Conservation (phyloP, 1,140 invertebrate genomes). For the Copidosoma floridanum region DNA sequence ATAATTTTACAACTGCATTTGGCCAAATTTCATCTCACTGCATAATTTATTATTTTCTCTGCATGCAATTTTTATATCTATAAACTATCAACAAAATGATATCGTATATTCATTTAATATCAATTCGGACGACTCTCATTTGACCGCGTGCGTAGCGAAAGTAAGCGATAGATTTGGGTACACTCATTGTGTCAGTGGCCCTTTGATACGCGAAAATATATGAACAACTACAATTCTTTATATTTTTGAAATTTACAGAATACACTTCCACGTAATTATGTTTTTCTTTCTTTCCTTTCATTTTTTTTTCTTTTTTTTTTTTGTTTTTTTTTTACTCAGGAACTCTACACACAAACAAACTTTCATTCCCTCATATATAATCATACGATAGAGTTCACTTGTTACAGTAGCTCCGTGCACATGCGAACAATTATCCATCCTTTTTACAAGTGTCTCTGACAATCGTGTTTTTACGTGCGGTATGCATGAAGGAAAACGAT, state of each 20-base stretch:
- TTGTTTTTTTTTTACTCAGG: slow-evolving; percentile 8
- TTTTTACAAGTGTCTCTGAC: neutral
- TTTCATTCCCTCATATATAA: neutral
- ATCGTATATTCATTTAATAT: too few species aligned
- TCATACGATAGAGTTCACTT: slow-evolving; percentile 4
- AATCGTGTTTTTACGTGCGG: neutral
- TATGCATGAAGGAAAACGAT: neutral
- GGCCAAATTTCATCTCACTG: too few species aligned
- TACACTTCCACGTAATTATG: slow-evolving; percentile 13
- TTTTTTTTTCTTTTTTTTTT: too few species aligned
- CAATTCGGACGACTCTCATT: too few species aligned
- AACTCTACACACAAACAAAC: slow-evolving; percentile 14
- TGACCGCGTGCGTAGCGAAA: too few species aligned
- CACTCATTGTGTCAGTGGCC: neutral
- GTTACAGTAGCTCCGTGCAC: slow-evolving; percentile 15
- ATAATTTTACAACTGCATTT: too few species aligned
- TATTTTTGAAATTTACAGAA: slow-evolving; percentile 21
- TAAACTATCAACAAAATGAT: too few species aligned
- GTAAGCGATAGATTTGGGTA: too few species aligned
- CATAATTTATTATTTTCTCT: too few species aligned
- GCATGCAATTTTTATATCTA: too few species aligned
- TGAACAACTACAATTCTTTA: neutral
- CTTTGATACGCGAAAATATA: neutral
- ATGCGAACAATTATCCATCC: neutral
- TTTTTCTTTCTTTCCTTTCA: too few species aligned